These are phyloP conservation scores for Rhagonycha fulva DNA, from an alignment of 2,888 invertebrate genomes.

Conservation along the genomic window DNA sequence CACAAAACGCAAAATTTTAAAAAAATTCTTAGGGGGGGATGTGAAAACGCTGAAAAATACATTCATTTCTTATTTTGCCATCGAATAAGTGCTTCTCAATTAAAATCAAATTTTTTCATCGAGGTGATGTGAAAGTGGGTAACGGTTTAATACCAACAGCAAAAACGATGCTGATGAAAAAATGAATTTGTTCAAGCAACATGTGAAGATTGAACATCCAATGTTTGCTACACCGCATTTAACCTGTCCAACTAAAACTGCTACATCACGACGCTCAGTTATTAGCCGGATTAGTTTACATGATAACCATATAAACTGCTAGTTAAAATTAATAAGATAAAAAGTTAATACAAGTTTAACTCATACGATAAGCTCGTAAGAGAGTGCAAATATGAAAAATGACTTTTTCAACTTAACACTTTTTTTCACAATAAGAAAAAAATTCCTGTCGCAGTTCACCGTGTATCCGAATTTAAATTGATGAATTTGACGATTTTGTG, in stretches of 20 bases:
- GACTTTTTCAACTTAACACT: not conserved
- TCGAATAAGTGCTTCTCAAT: not conserved
- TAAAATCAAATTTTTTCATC: not conserved
- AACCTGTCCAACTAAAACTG: conserved; percentile 40
- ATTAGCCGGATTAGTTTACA: conserved; percentile 21
- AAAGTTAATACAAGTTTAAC: conserved; percentile 5
- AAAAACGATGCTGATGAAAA: not conserved
- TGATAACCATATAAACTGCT: not conserved
- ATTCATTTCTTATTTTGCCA: too few species aligned
- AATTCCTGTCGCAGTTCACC: not conserved
- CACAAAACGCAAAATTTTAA: not conserved
- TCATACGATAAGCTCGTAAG: not conserved
- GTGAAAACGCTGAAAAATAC: too few species aligned
- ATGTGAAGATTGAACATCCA: conserved; percentile 39
- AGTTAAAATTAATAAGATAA: conserved; percentile 24
- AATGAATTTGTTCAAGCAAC: conserved; percentile 37
- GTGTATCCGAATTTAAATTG: not conserved
- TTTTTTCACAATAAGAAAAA: not conserved
- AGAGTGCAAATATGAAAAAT: not conserved
- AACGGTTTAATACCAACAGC: conserved; percentile 40
- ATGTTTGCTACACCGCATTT: conserved; percentile 43
- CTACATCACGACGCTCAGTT: conserved; percentile 37
- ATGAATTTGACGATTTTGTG: not conserved
- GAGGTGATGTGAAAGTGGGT: conserved; percentile 21
- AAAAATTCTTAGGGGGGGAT: not conserved